Percentiles rank a stretch among this genome's conserved stretches.
Evolutionary conservation across 2,888 invertebrate species (phyloP).

Genomic region (Aphodius granarius): DNA sequence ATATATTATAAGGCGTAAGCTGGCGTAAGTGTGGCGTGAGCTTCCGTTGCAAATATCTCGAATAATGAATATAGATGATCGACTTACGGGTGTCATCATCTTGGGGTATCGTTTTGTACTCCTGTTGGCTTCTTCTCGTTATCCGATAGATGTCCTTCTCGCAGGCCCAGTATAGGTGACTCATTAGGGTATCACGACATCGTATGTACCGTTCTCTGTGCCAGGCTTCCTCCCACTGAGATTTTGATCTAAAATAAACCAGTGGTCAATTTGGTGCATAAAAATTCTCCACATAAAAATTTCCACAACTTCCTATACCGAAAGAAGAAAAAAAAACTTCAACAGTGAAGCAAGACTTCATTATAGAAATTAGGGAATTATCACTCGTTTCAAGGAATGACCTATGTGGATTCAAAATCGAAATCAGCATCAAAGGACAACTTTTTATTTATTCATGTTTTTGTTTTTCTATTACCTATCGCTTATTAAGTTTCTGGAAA

Average conservation of each 20-base stretch:
- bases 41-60: background rate
- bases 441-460: no score
- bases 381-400: no score
- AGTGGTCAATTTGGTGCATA: no score
- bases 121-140: slow-evolving; percentile 52
- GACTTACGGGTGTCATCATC: slow-evolving; percentile 20
- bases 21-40: background rate
- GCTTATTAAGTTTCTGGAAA: no score
- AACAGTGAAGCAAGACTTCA: no score
- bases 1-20: no score
- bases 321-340: no score
- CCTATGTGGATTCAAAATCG: no score
- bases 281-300: no score
- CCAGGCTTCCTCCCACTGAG: slow-evolving; percentile 63
- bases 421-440: background rate
- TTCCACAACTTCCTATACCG: no score
- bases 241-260: slow-evolving; percentile 53
- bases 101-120: slow-evolving; percentile 2
- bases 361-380: background rate
- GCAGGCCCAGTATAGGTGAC: slow-evolving; percentile 64
- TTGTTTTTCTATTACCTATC: no score
- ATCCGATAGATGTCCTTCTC: slow-evolving; percentile 64
- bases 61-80: slow-evolving; percentile 4
- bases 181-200: slow-evolving; percentile 59
- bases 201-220: slow-evolving; percentile 61